phyloP scores from a whole-genome alignment of 2,797 vertebrate genomes.

The Gymnocypris eckloni region DNA sequence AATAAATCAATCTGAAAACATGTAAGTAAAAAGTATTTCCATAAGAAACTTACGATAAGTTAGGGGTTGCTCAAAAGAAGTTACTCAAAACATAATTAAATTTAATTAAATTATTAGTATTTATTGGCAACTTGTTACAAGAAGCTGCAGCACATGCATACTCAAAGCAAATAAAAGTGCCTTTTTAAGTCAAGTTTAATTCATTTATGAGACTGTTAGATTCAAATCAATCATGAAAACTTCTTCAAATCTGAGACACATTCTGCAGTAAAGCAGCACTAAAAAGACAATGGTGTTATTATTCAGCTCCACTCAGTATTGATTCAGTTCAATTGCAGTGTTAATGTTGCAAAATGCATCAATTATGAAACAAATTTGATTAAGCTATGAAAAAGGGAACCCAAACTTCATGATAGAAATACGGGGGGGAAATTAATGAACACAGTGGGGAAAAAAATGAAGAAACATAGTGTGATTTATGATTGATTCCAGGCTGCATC shows the following conservation, averaged over 20 bases:
- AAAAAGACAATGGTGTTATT: neutral
- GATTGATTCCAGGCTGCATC: neutral
- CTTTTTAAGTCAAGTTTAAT: neutral
- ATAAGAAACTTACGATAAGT: neutral
- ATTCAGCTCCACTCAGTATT: neutral
- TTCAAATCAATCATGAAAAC: neutral
- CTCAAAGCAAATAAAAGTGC: neutral
- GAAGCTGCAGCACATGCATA: neutral
- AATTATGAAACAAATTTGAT: conserved; percentile 3
- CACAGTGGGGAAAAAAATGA: too few relatives aligned
- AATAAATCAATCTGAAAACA: conserved; percentile 55
- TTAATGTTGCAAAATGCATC: neutral
- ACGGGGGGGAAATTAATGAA: too few relatives aligned
- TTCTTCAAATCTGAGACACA: neutral
- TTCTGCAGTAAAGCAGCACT: neutral
- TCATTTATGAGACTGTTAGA: neutral
- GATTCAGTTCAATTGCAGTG: neutral
- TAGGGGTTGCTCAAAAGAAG: neutral
- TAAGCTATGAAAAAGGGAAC: neutral
- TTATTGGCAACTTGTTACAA: neutral
- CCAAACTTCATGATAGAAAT: neutral
- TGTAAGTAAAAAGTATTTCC: neutral
- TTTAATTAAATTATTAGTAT: neutral
- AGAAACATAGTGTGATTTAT: neutral
- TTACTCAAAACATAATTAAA: neutral